Conservation (phyloP, 2,888 invertebrate genomes). For the Herminia tarsipennalis region DNA sequence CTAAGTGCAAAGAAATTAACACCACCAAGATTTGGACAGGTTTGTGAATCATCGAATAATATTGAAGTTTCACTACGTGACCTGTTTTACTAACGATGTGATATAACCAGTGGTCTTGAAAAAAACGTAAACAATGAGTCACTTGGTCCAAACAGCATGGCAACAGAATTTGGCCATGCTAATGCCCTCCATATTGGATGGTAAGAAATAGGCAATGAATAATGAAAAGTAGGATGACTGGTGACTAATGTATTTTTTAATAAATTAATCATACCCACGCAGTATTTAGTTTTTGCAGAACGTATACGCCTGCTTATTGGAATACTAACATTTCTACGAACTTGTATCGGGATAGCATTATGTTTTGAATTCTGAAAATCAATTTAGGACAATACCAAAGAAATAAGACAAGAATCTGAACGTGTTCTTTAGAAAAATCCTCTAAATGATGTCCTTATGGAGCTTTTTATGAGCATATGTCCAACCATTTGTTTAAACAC, state of each 20-base stretch:
- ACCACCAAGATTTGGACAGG: slow-evolving; percentile 13
- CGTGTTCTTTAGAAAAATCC: too few species aligned
- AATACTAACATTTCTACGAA: not conserved
- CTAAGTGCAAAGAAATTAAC: slow-evolving; percentile 9
- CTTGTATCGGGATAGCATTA: not conserved
- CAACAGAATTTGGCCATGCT: slow-evolving; percentile 16
- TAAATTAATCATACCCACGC: too few species aligned
- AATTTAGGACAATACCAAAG: not conserved
- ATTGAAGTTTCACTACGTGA: slow-evolving; percentile 30
- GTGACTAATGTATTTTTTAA: too few species aligned
- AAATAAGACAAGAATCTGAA: not conserved
- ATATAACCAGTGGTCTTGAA: slow-evolving; percentile 28
- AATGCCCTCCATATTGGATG: too few species aligned
- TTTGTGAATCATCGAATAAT: slow-evolving; percentile 32
- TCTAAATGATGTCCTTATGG: too few species aligned
- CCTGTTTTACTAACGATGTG: slow-evolving; percentile 27
- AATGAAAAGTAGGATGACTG: too few species aligned
- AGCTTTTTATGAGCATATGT: slow-evolving; percentile 35
- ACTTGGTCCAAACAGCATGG: slow-evolving; percentile 10
- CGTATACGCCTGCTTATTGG: not conserved
- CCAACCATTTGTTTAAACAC: slow-evolving; percentile 35
- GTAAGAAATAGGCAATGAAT: too few species aligned
- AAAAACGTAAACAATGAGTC: slow-evolving; percentile 48
- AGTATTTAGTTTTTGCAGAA: too few species aligned
- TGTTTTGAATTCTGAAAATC: not conserved